phyloP scores from a whole-genome alignment of 2,888 invertebrate species.

The Ellobium chinense region DNA sequence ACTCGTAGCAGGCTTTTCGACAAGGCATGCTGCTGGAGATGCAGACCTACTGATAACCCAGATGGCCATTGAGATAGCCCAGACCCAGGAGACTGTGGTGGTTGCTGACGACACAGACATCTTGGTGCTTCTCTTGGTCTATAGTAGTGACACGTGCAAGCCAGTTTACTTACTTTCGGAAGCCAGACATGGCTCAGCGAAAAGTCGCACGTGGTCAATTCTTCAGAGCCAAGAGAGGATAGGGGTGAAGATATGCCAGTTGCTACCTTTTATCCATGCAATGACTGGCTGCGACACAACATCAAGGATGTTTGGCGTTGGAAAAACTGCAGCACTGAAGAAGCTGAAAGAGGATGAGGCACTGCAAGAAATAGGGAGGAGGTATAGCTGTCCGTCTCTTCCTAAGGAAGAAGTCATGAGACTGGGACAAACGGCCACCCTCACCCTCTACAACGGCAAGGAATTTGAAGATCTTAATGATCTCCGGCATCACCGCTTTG shows the following conservation, averaged over 20 bases:
- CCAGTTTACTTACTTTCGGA: constrained; percentile 33
- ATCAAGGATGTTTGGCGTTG: constrained; percentile 50
- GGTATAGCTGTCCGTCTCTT: too few relatives aligned
- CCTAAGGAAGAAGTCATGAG: too few relatives aligned
- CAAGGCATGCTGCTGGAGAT: constrained; percentile 56
- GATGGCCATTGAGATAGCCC: constrained; percentile 50
- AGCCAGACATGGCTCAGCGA: neutral
- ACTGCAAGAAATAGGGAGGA: too few relatives aligned
- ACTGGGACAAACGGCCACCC: too few relatives aligned
- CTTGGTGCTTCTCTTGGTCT: constrained; percentile 48
- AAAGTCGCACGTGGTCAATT: constrained; percentile 4
- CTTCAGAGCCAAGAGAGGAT: neutral
- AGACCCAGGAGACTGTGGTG: constrained; percentile 13
- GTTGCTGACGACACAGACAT: constrained; percentile 55
- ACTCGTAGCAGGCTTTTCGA: constrained; percentile 20
- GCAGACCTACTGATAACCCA: constrained; percentile 61
- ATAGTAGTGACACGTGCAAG: neutral
- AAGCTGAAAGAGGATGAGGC: constrained; percentile 13
- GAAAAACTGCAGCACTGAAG: constrained; percentile 35
- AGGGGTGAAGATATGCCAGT: constrained; percentile 35
- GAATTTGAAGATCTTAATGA: neutral
- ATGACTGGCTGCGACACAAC: constrained; percentile 51
- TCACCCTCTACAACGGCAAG: constrained; percentile 39
- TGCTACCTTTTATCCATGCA: constrained; percentile 46
- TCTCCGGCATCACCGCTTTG: constrained; percentile 32